These are phyloP conservation scores for Nothoprocta pentlandii DNA, from an alignment of 2,113 vertebrate species.

Conservation along the genomic window DNA sequence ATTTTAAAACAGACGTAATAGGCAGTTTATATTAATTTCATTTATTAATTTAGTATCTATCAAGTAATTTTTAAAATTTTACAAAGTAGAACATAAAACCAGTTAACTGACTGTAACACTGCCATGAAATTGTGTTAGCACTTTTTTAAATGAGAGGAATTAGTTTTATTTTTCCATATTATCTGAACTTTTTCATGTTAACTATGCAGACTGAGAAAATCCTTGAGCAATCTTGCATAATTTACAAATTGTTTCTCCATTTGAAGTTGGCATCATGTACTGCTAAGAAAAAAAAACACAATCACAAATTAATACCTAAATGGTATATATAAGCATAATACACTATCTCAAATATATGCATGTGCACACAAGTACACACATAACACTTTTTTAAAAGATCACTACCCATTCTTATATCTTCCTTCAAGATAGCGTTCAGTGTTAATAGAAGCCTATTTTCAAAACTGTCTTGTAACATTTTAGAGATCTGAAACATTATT, in stretches of 20 bases:
- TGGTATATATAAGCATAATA: not conserved
- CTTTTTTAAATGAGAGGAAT: not conserved
- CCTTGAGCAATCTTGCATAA: not conserved
- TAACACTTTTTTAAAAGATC: not conserved
- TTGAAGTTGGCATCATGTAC: constrained; percentile 39
- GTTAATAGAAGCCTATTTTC: not conserved
- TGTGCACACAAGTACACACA: not conserved
- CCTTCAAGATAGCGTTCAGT: not conserved
- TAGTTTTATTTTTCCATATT: not conserved
- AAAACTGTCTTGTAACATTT: not conserved
- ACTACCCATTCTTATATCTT: not conserved
- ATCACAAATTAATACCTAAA: not conserved
- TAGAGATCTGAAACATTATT: not conserved
- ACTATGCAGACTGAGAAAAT: not conserved
- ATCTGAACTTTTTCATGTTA: not conserved
- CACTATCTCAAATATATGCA: not conserved
- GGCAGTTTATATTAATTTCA: not conserved
- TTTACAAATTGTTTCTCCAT: constrained; percentile 72
- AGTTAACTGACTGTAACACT: not conserved
- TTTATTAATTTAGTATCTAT: not conserved
- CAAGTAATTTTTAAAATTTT: not conserved
- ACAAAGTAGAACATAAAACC: not conserved
- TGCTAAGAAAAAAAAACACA: constrained; percentile 39
- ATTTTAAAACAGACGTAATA: not conserved
- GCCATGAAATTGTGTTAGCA: not conserved